Evolutionary conservation across 2,797 vertebrate genomes (phyloP).

Genomic region (Leptoclinus maculatus): DNA sequence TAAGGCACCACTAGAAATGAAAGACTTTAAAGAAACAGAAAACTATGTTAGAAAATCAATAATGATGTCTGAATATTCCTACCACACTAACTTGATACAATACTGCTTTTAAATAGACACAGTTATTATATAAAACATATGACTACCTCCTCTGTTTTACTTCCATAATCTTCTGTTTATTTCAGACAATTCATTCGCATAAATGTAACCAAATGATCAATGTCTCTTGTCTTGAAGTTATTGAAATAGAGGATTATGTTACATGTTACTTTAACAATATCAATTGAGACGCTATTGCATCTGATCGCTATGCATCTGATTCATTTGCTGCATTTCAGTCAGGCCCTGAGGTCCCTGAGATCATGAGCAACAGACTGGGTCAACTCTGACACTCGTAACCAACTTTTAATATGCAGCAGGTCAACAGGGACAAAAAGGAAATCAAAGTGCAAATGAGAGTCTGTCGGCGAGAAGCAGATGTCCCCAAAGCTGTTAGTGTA

Average conservation of each 20-base stretch:
- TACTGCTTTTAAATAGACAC: neutral
- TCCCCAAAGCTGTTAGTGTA: neutral
- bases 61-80: conserved; percentile 1
- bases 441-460: conserved; percentile 9
- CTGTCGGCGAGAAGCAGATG: neutral
- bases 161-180: neutral
- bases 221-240: neutral
- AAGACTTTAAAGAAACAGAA: neutral
- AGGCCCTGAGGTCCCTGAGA: conserved; percentile 42
- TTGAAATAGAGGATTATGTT: neutral
- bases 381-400: neutral
- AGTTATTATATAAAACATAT: neutral
- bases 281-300: neutral
- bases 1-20: neutral
- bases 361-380: conserved; percentile 35
- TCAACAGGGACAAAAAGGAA: neutral
- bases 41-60: neutral
- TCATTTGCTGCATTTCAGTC: conserved; percentile 34
- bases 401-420: neutral
- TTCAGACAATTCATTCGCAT: neutral
- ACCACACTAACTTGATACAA: neutral
- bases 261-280: neutral
- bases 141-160: neutral
- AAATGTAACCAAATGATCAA: neutral
- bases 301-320: no score